Evolutionary conservation across 2,888 invertebrate species (phyloP), one percentile per base, ranked within the genome.

Genomic region (Luperina testacea): DNA sequence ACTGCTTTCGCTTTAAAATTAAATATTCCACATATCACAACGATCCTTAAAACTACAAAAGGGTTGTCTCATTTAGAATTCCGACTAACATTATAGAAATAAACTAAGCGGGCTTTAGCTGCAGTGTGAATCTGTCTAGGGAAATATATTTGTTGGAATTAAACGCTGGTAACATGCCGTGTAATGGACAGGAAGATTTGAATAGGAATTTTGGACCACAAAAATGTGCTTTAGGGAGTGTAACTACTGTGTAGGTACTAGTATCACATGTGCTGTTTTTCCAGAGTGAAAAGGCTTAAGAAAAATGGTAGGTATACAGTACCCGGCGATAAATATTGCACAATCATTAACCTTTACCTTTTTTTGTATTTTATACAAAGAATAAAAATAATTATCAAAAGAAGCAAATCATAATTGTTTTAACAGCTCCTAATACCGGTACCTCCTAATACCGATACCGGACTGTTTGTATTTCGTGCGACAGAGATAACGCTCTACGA

Each of bases 121-220:
- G 75, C 80, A 76, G 75, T 73, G 80, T 73, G 78, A 75, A 70
- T 77, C 72, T 76, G 78, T 84, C 79, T 81, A 64, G 79, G 77
- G 80, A 83, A 83, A 80, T 81, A 79, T 82, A 81, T 80, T 82
- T 80, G 83, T 74, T 70, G 71, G 85, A 80, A 80, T 82, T 87
- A 85, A 86, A 77, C 77, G 80, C 70, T 70, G n/a, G 74, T 64
- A 69, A 69, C 75, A 53, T 61, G 27, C 69, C 63, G 20, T 72
- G 74, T 78, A 80, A 78, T 76, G 71, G 38, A 78, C 77, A 77
- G 5, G n/a, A 79, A 81, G 83, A 79, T 87, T 87, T 81, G 76
- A 81, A 78, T 80, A 80, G 76, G 77, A 84, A 82, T 76, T 74
- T 80, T 65, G 82, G 57, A 83, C 79, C 72, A 70, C 75, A 71